Base-by-base conservation (phyloP, 2,797 vertebrate genomes). In the Orientallactaga sibirica region DNA sequence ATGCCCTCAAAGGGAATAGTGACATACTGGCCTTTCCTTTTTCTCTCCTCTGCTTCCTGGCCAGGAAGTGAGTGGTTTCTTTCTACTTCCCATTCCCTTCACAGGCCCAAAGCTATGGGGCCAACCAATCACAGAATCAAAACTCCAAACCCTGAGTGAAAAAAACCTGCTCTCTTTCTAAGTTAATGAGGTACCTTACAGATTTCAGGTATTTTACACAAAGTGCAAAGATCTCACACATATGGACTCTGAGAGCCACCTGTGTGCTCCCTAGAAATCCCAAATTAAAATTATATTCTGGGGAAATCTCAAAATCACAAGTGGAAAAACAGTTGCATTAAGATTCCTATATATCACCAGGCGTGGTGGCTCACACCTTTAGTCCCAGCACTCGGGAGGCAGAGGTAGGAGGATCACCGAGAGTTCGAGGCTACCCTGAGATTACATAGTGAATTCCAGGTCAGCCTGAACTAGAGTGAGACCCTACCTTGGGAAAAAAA, bases 341-440 rank as follows among this genome's bases (percentile, higher is more conserved):
- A 48, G 19, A 91, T 90, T 94, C 67, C 58, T 75, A 88, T 74
- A 77, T 83, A 73, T 29, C 18, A 37, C 33, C 33, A 37, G 33
- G 33, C 33, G 33, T 37, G 33, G 33, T 37, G 33, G 33, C 33
- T 2, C 33, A 37, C 33, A 37, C 33, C 33, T 37, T 37, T 37
- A 37, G 2, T 37, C 33, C 33, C 33, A 37, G 33, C 33, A 37
- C 33, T 37, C 33, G 33, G 2, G 33, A 37, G 33, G 33, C 33
- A 37, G 33, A 37, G 33, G 33, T 37, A 37, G 2, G 33, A 37
- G 33, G 33, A 37, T 37, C 33, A 37, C 33, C 33, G 33, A 37
- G 33, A 37, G 33, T 37, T 37, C 33, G 33, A 37, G 33, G 33
- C 33, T 2, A 37, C 33, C 33, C 33, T 37, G 33, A 37, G 33